Conservation (phyloP, 2,113 vertebrate genomes). For the Nematolebias whitei region DNA sequence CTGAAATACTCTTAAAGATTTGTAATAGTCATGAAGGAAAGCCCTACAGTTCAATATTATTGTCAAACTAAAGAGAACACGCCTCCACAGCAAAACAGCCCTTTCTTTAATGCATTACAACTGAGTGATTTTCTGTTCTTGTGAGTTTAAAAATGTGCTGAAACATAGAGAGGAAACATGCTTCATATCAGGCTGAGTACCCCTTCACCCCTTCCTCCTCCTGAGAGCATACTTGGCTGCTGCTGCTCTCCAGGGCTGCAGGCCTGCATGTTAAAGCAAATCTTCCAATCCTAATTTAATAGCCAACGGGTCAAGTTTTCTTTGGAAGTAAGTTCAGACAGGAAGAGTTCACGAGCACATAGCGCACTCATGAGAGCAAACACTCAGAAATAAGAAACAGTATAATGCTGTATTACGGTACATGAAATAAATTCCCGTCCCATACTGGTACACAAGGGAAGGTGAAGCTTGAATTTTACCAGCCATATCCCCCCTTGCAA, state of each 20-base stretch:
- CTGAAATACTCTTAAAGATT: too few relatives aligned
- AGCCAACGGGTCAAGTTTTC: constrained; percentile 56
- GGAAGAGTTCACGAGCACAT: constrained; percentile 41
- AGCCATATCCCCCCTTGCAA: constrained; percentile 32
- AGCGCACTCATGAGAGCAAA: constrained; percentile 26
- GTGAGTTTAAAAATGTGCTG: constrained; percentile 46
- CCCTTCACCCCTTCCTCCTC: constrained; percentile 36
- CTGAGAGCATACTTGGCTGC: constrained; percentile 62
- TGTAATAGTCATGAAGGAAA: too few relatives aligned
- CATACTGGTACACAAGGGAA: constrained; percentile 21
- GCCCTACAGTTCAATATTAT: background rate
- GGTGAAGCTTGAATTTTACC: constrained; percentile 30
- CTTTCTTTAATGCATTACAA: constrained; percentile 31
- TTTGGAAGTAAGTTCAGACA: constrained; percentile 64
- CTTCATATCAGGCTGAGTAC: constrained; percentile 45
- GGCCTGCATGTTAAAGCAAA: constrained; percentile 60
- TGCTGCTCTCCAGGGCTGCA: constrained; percentile 51
- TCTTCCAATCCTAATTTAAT: constrained; percentile 67
- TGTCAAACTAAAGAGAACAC: constrained; percentile 6
- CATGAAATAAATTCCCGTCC: constrained; percentile 42
- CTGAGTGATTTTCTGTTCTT: constrained; percentile 27
- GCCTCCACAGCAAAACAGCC: constrained; percentile 3
- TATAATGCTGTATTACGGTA: constrained; percentile 18
- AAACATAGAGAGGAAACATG: constrained; percentile 38
- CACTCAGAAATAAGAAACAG: constrained; percentile 41